Percentiles rank a stretch among this genome's conserved stretches.
These are phyloP conservation scores for Trissolcus basalis DNA, from an alignment of 1,140 invertebrate species.

Conservation along the genomic window DNA sequence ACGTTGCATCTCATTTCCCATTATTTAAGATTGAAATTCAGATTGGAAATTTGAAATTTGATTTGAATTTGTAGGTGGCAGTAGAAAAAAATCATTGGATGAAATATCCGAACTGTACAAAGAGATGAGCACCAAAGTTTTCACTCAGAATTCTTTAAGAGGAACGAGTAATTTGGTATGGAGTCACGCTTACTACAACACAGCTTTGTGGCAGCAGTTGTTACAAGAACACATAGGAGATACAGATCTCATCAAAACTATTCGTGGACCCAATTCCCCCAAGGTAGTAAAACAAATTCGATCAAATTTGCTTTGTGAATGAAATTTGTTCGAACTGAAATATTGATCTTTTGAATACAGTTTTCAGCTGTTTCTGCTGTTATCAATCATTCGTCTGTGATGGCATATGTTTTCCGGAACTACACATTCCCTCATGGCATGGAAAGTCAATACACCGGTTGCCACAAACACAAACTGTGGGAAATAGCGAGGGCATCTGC, in stretches of 20 bases:
- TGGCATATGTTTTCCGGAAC: slow-evolving; percentile 93
- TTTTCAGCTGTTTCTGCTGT: slow-evolving; percentile 87
- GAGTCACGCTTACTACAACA: slow-evolving; percentile 94
- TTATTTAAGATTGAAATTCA: no score
- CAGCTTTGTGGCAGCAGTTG: slow-evolving; percentile 88
- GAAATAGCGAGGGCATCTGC: slow-evolving; percentile 93
- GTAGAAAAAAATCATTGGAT: slow-evolving; percentile 78
- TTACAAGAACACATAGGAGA: slow-evolving; percentile 84
- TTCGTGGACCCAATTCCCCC: slow-evolving; percentile 78
- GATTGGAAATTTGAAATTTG: no score
- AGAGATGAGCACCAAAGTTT: slow-evolving; percentile 82
- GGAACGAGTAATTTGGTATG: slow-evolving; percentile 89
- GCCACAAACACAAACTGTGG: slow-evolving; percentile 85
- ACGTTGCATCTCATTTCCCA: no score
- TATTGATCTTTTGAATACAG: slow-evolving; percentile 66
- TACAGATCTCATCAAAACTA: slow-evolving; percentile 81
- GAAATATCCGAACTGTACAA: slow-evolving; percentile 83
- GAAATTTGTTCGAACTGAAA: no score
- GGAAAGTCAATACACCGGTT: slow-evolving; percentile 88
- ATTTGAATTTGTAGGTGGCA: slow-evolving; percentile 74
- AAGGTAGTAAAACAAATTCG: slow-evolving; percentile 76
- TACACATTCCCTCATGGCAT: slow-evolving; percentile 87
- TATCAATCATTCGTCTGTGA: slow-evolving; percentile 86
- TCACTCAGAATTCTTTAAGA: slow-evolving; percentile 82
- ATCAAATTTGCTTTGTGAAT: neutral